Conservation (phyloP, 1,140 invertebrate genomes). For the Drosophila nigromelanica region DNA sequence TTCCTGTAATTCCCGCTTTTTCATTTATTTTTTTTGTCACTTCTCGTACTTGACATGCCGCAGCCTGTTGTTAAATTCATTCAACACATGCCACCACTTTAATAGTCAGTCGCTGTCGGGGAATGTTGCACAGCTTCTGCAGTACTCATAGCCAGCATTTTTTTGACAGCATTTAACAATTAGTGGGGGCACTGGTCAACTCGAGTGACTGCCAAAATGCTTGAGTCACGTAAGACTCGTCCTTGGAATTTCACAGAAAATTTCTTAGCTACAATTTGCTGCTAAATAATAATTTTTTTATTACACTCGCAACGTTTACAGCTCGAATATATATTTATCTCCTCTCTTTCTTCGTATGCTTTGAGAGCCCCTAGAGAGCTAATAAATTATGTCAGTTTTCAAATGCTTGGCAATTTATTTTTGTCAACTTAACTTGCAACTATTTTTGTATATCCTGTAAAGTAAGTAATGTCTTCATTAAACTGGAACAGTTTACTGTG, state of each 20-base stretch:
- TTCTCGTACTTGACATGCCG: conserved; percentile 20
- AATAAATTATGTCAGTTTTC: conserved; percentile 68
- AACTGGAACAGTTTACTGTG: no score
- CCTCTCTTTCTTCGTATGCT: conserved; percentile 7
- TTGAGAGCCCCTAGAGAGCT: conserved; percentile 10
- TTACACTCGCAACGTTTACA: conserved; percentile 9
- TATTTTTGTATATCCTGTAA: conserved; percentile 22
- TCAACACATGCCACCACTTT: conserved; percentile 60
- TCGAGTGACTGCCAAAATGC: background rate
- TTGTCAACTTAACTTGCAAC: conserved; percentile 55
- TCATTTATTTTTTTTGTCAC: background rate
- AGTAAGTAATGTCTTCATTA: background rate
- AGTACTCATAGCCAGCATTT: conserved; percentile 2
- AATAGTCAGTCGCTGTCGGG: conserved; percentile 53
- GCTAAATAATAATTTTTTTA: conserved; percentile 23
- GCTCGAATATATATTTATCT: conserved; percentile 4
- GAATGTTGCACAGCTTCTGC: conserved; percentile 37
- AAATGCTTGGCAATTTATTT: conserved; percentile 50
- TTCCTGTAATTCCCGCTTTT: conserved; percentile 10
- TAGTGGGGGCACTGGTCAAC: conserved; percentile 39
- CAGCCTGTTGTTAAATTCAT: conserved; percentile 64
- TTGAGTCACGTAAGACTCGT: conserved; percentile 28
- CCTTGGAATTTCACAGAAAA: background rate
- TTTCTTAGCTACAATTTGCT: conserved; percentile 8
- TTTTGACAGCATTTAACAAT: conserved; percentile 62